Evolutionary conservation across 2,797 vertebrate species (phyloP).

Genomic region (Eupleurogrammus muticus): DNA sequence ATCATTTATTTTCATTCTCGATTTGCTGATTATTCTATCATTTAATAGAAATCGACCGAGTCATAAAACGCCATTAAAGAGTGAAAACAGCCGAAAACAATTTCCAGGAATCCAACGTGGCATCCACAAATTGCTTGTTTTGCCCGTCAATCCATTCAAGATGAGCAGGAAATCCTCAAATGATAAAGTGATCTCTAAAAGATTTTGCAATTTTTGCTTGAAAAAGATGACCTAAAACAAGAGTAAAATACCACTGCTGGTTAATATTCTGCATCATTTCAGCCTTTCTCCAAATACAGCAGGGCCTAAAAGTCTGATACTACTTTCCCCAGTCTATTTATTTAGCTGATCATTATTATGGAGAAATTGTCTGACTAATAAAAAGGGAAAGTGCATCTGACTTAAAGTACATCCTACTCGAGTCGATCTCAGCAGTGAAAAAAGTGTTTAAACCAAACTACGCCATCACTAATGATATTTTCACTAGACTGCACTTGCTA

Average conservation of each 20-base stretch:
- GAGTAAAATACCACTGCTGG: neutral
- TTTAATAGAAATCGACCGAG: constrained; percentile 11
- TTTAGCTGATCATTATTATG: too few species aligned
- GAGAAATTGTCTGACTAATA: too few species aligned
- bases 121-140: constrained; percentile 20
- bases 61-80: constrained; percentile 4
- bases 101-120: neutral
- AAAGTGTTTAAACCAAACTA: constrained; percentile 2
- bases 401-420: neutral
- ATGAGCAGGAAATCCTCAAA: constrained; percentile 11
- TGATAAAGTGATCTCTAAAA: too few species aligned
- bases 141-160: neutral
- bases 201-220: neutral
- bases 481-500: neutral
- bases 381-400: too few species aligned
- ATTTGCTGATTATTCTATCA: constrained; percentile 10
- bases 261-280: neutral
- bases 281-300: neutral
- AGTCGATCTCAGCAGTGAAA: neutral
- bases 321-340: too few species aligned
- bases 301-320: too few species aligned
- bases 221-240: neutral
- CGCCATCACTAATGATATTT: neutral
- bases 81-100: constrained; percentile 1
- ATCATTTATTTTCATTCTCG: constrained; percentile 21